Percentiles rank a stretch among this genome's conserved stretches.
Evolutionary conservation across 1,140 invertebrate species (phyloP).

Genomic region (Matsumurasca onukii): DNA sequence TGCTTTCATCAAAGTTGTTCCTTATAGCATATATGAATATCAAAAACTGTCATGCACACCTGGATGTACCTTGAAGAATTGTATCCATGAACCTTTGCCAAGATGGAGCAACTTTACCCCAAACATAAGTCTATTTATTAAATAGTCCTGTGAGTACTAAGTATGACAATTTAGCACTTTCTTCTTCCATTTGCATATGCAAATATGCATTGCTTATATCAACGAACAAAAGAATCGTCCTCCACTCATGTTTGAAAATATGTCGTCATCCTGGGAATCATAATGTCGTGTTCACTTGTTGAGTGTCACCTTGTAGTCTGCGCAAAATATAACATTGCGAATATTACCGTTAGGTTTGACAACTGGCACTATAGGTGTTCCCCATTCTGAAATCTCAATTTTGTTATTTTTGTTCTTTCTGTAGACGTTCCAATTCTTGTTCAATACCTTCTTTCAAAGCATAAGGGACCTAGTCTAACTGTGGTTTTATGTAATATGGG

Average conservation of each 20-base stretch:
- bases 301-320: too few relatives aligned
- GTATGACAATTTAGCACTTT: conserved; percentile 41
- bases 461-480: background rate
- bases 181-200: conserved; percentile 42
- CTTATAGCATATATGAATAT: conserved; percentile 24
- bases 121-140: conserved; percentile 44
- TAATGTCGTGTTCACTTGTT: conserved; percentile 1
- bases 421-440: conserved; percentile 46
- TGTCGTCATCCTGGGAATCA: conserved; percentile 33
- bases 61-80: conserved; percentile 20
- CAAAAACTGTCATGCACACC: conserved; percentile 28
- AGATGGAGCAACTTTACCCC: conserved; percentile 41
- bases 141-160: conserved; percentile 44
- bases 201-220: conserved; percentile 43
- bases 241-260: conserved; percentile 36
- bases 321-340: conserved; percentile 52
- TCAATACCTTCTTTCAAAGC: conserved; percentile 27
- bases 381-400: conserved; percentile 51
- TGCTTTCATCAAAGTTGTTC: background rate
- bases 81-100: conserved; percentile 45
- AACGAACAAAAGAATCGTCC: conserved; percentile 41
- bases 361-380: conserved; percentile 53
- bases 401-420: conserved; percentile 43
- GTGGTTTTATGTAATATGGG: background rate
- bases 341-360: conserved; percentile 49